Conservation (phyloP, 1,140 invertebrate genomes). For the Cyrtorhinus lividipennis region DNA sequence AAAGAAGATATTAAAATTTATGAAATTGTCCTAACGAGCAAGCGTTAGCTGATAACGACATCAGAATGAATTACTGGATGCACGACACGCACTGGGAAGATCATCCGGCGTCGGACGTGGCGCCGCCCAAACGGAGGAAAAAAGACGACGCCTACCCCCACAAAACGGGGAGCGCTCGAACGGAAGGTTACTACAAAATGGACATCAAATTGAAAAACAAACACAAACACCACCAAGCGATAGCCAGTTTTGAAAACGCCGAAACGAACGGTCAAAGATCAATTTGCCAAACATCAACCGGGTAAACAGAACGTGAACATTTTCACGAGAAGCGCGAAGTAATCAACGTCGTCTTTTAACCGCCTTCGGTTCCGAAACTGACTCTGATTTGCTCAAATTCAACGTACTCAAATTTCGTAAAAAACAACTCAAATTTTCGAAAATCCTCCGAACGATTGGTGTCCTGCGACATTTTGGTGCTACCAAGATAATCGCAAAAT, state of each 20-base stretch:
- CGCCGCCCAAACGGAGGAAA: slow-evolving; percentile 51
- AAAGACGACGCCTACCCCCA: slow-evolving; percentile 42
- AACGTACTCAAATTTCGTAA: slow-evolving; percentile 97
- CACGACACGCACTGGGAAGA: slow-evolving; percentile 97
- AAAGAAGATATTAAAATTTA: slow-evolving; percentile 74
- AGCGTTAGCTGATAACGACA: slow-evolving; percentile 57
- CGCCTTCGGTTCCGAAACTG: slow-evolving; percentile 71
- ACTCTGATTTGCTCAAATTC: slow-evolving; percentile 91
- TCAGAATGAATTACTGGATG: slow-evolving; percentile 62
- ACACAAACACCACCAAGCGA: slow-evolving; percentile 57
- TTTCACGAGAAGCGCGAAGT: slow-evolving; percentile 79
- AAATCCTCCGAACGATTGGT: no score
- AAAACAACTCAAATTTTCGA: slow-evolving; percentile 94
- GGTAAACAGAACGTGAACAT: slow-evolving; percentile 59
- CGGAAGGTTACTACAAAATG: slow-evolving; percentile 91
- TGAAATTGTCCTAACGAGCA: slow-evolving; percentile 74
- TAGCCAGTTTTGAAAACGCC: slow-evolving; percentile 27
- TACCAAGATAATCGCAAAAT: no score
- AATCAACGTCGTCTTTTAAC: slow-evolving; percentile 84
- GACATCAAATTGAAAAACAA: slow-evolving; percentile 75
- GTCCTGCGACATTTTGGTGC: no score
- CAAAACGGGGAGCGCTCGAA: slow-evolving; percentile 68
- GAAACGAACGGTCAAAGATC: slow-evolving; percentile 29
- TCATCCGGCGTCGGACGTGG: slow-evolving; percentile 42
- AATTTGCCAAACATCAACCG: slow-evolving; percentile 36